Percentiles rank a stretch among this genome's conserved stretches.
Evolutionary conservation across 2,888 invertebrate species (phyloP).

Genomic region (Monochamus alternatus): DNA sequence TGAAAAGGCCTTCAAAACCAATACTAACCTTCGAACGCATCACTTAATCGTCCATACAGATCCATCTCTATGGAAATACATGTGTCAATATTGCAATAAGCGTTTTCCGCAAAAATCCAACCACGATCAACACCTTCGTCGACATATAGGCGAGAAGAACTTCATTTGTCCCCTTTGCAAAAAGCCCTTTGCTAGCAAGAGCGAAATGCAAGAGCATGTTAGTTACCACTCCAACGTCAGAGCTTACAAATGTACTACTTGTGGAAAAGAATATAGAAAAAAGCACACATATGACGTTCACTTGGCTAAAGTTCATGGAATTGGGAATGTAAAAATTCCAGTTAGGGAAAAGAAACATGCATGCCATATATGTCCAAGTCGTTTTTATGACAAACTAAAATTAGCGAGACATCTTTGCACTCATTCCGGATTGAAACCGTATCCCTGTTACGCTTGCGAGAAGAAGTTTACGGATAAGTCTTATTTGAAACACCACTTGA

Average conservation of each 20-base stretch:
- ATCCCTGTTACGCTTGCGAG: conserved; percentile 57
- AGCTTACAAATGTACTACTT: conserved; percentile 70
- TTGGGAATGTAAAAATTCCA: conserved; percentile 66
- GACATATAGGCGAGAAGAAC: conserved; percentile 60
- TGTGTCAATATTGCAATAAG: conserved; percentile 58
- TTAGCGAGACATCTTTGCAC: conserved; percentile 61
- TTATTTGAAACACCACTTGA: conserved; percentile 60
- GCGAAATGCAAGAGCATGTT: conserved; percentile 59
- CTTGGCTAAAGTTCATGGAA: conserved; percentile 71
- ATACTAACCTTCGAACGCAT: conserved; percentile 61
- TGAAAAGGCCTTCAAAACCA: conserved; percentile 62
- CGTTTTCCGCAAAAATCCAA: conserved; percentile 62
- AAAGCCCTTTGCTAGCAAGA: conserved; percentile 58
- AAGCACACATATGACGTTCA: conserved; percentile 69
- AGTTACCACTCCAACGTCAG: conserved; percentile 59
- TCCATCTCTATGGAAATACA: conserved; percentile 61
- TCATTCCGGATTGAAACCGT: conserved; percentile 61
- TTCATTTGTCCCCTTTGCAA: conserved; percentile 60
- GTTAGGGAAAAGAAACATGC: conserved; percentile 65
- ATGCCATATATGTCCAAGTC: conserved; percentile 67
- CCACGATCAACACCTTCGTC: conserved; percentile 58
- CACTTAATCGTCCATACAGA: conserved; percentile 63
- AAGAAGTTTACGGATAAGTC: conserved; percentile 62
- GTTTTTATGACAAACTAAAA: conserved; percentile 62
- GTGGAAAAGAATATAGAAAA: conserved; percentile 72